These are phyloP conservation scores for Pseudococcus jackbeardsleyi DNA, from an alignment of 2,888 invertebrate species.

Conservation along the genomic window DNA sequence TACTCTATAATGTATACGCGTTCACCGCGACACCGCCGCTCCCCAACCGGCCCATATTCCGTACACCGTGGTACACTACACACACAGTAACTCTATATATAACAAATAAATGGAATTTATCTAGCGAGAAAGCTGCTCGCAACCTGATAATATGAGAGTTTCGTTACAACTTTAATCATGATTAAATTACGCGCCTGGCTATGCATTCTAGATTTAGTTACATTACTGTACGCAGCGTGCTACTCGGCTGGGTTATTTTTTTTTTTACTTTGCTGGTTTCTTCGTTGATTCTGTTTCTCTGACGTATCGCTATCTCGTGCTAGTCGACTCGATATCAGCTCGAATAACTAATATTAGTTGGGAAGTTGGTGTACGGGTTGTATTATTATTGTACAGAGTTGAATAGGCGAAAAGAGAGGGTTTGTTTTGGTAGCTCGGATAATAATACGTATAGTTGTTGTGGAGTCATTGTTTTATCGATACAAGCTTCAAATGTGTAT, in stretches of 20 bases:
- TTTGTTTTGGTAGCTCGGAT: no score
- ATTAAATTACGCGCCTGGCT: constrained; percentile 36
- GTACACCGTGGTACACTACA: neutral
- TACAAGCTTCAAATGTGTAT: no score
- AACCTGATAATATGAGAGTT: constrained; percentile 26
- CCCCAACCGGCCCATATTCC: neutral
- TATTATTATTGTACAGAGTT: no score
- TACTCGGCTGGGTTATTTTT: neutral
- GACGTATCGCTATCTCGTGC: neutral
- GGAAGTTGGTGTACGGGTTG: no score
- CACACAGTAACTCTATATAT: neutral
- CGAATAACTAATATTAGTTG: neutral
- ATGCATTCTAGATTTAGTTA: neutral
- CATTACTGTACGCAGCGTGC: neutral
- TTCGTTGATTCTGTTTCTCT: neutral
- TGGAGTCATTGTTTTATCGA: no score
- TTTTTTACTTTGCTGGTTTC: no score
- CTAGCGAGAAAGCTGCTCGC: constrained; percentile 12
- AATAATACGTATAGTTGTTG: no score
- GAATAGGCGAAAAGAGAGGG: no score
- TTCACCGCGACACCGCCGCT: neutral
- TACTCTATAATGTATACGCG: neutral
- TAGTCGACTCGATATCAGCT: neutral
- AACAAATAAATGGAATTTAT: constrained; percentile 34
- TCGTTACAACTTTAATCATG: constrained; percentile 37